Evolutionary conservation across 2,113 vertebrate genomes (phyloP).

Genomic region (Pangasianodon gigas): DNA sequence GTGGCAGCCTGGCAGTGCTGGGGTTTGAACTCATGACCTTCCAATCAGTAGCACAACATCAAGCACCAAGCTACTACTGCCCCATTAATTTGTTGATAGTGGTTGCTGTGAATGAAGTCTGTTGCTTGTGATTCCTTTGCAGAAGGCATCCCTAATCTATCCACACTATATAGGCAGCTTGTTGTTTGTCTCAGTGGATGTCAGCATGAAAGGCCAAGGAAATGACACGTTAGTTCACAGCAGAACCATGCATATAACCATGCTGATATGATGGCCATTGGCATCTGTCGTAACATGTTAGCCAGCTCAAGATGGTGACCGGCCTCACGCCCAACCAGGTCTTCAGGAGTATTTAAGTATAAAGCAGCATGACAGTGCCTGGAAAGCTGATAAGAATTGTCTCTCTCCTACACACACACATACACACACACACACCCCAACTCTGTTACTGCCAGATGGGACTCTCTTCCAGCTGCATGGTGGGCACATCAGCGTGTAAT

Average conservation of each 20-base stretch:
- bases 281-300: constrained; percentile 71
- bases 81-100: not conserved
- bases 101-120: not conserved
- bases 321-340: constrained; percentile 39
- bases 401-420: not conserved
- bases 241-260: constrained; percentile 57
- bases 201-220: constrained; percentile 41
- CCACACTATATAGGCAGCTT: constrained; percentile 55
- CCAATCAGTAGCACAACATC: too few relatives aligned
- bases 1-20: too few relatives aligned
- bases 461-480: constrained; percentile 27
- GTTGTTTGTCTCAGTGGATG: constrained; percentile 19
- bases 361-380: constrained; percentile 50
- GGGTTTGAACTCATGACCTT: too few relatives aligned
- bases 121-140: not conserved
- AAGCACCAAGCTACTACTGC: too few relatives aligned
- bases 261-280: constrained; percentile 71
- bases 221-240: constrained; percentile 65
- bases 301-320: constrained; percentile 52
- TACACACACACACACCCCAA: not conserved
- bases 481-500: constrained; percentile 50
- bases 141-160: constrained; percentile 52
- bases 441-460: constrained; percentile 39
- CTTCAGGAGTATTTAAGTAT: constrained; percentile 55
- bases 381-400: constrained; percentile 40